A percentile compares a stretch with the other conserved stretches of the same genome.
Evolutionary conservation across 2,113 vertebrate genomes (phyloP).

Genomic region (Chamaetylas fuelleborni): DNA sequence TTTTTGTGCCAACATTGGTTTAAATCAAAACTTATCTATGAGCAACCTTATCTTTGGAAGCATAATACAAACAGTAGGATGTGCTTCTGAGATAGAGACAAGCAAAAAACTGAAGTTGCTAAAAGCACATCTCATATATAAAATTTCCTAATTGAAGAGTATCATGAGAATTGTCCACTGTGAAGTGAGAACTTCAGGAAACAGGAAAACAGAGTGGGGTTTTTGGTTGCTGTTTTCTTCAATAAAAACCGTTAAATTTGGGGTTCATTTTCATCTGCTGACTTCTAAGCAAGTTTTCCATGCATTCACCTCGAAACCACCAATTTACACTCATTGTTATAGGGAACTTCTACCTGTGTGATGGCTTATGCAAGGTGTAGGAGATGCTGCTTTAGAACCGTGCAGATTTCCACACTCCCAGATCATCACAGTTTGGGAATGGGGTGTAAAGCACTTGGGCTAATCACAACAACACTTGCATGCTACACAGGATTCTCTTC

Average conservation of each 20-base stretch:
- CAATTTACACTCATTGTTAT: not conserved
- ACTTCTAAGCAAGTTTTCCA: not conserved
- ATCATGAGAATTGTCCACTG: not conserved
- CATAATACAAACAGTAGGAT: not conserved
- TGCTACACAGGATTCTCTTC: not conserved
- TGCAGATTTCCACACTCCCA: not conserved
- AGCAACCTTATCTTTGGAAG: not conserved
- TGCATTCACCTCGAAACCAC: not conserved
- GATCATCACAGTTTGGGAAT: not conserved
- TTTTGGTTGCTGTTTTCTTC: not conserved
- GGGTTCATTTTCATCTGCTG: not conserved
- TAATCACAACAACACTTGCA: not conserved
- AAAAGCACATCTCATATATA: accelerated
- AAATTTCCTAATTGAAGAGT: not conserved
- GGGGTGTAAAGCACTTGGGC: not conserved
- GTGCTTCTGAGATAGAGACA: not conserved
- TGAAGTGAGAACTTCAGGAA: not conserved
- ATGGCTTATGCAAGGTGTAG: not conserved
- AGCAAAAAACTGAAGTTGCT: not conserved
- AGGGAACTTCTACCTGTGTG: not conserved
- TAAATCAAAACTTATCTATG: not conserved
- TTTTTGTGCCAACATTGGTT: not conserved
- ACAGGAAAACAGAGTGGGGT: accelerated
- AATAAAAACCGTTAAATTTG: accelerated
- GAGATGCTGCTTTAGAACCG: not conserved